Percentiles rank a stretch among this genome's conserved stretches.
phyloP scores from a whole-genome alignment of 2,797 vertebrate species.

The Argyrosomus regius region DNA sequence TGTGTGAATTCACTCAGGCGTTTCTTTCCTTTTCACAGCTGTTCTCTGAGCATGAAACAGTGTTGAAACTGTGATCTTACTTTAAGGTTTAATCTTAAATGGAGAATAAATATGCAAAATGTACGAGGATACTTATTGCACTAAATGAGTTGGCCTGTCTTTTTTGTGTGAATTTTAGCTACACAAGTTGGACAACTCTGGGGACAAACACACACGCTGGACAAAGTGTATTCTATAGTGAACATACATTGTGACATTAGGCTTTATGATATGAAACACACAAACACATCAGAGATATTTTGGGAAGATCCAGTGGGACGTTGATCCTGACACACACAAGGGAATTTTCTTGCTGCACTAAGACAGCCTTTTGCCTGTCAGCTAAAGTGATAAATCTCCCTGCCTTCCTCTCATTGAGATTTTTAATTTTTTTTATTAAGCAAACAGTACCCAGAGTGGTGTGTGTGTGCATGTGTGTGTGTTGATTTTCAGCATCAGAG shows the following conservation, averaged over 20 bases:
- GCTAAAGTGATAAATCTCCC: neutral
- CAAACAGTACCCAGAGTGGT: neutral
- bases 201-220: neutral
- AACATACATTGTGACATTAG: neutral
- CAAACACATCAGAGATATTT: neutral
- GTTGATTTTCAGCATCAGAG: neutral
- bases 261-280: neutral
- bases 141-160: too few species aligned
- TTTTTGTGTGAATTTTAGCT: neutral
- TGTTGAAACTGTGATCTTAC: neutral
- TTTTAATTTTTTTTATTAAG: neutral
- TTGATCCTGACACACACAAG: neutral
- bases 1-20: neutral
- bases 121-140: neutral
- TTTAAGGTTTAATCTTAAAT: neutral
- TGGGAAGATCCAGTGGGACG: neutral
- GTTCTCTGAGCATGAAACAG: neutral
- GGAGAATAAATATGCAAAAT: neutral
- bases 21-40: neutral
- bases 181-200: neutral
- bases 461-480: conserved; percentile 7
- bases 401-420: conserved; percentile 2
- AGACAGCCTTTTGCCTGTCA: conserved; percentile 11
- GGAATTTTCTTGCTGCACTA: neutral
- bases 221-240: neutral